A percentile compares a stretch with the other conserved stretches of the same genome.
Conservation (phyloP, 2,113 vertebrate species). For the Leiothrix lutea region DNA sequence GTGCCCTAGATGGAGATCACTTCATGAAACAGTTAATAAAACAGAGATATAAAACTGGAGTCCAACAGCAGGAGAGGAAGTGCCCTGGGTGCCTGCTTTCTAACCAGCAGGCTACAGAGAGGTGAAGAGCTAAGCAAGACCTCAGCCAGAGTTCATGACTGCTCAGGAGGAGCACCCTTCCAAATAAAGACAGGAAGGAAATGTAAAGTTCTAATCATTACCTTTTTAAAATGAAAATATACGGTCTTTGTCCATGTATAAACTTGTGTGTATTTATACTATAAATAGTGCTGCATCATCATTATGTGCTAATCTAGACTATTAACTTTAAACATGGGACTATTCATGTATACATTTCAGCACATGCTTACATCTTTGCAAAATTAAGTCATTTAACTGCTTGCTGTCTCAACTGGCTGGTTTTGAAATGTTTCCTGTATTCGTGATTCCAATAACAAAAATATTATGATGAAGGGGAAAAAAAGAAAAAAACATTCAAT, state of each 20-base stretch:
- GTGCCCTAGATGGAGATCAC: constrained; percentile 49
- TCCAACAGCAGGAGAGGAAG: neutral
- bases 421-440: neutral
- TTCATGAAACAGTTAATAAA: constrained; percentile 8
- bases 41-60: neutral
- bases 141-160: neutral
- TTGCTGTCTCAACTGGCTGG: neutral
- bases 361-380: neutral
- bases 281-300: neutral
- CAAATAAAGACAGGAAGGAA: constrained; percentile 4
- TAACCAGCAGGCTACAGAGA: neutral
- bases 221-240: neutral
- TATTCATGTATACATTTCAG: neutral
- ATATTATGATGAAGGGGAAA: neutral
- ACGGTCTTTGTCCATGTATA: neutral
- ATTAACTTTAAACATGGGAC: constrained; percentile 20
- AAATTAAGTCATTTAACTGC: neutral
- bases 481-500: neutral
- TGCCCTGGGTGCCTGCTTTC: neutral
- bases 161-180: neutral
- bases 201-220: neutral
- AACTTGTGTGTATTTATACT: constrained; percentile 1
- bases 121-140: neutral
- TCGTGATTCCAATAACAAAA: neutral
- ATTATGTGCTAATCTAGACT: constrained; percentile 5